These are phyloP conservation scores for Dinomys branickii DNA, from an alignment of 2,113 vertebrate genomes.

Conservation along the genomic window DNA sequence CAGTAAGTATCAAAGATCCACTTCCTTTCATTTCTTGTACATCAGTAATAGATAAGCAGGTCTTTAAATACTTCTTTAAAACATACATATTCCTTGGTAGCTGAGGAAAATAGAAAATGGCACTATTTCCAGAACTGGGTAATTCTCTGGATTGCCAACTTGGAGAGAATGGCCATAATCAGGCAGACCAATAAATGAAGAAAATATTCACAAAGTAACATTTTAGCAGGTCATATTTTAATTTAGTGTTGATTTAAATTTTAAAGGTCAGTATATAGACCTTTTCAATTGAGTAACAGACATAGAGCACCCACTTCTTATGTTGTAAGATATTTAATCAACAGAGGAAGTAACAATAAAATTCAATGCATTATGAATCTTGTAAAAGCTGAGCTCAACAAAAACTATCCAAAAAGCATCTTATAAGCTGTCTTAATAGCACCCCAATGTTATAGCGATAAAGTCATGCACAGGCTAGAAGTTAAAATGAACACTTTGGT, in stretches of 20 bases:
- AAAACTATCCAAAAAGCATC: neutral
- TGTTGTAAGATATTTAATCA: slow-evolving; percentile 44
- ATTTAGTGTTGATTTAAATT: slow-evolving; percentile 64
- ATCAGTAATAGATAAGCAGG: neutral
- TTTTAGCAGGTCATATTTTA: slow-evolving; percentile 38
- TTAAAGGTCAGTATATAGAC: slow-evolving; percentile 26
- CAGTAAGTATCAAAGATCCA: neutral
- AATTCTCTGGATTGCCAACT: slow-evolving; percentile 44
- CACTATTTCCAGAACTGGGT: slow-evolving; percentile 15
- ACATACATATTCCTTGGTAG: neutral
- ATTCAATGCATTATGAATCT: neutral
- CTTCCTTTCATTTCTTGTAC: slow-evolving; percentile 5
- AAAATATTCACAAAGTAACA: slow-evolving; percentile 24
- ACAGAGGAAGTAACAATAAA: slow-evolving; percentile 51
- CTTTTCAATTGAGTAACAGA: slow-evolving; percentile 55
- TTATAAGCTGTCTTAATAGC: neutral
- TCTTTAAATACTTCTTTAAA: slow-evolving; percentile 22
- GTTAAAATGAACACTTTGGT: neutral
- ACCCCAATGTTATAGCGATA: neutral
- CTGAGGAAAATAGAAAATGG: neutral
- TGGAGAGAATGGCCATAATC: slow-evolving; percentile 4
- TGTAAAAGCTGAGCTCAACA: slow-evolving; percentile 60
- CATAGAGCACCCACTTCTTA: slow-evolving; percentile 57
- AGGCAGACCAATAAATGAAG: neutral
- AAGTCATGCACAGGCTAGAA: neutral